A percentile compares a stretch with the other conserved stretches of the same genome.
Evolutionary conservation across 2,888 invertebrate species (phyloP).

Genomic region (Megaustenia siamemsis): DNA sequence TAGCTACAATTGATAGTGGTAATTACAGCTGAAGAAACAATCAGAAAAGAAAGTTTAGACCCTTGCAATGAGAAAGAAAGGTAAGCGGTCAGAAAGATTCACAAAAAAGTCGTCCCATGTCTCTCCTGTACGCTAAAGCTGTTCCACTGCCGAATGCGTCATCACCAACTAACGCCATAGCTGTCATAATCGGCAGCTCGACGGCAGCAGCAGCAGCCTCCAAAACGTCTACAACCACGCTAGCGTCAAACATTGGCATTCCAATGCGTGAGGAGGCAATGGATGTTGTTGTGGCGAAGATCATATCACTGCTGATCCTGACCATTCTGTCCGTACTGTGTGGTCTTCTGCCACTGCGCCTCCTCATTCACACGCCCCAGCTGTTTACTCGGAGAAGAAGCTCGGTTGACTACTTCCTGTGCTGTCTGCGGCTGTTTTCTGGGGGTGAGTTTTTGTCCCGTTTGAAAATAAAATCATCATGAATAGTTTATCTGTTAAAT

Average conservation of each 20-base stretch:
- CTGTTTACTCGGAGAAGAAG: constrained; percentile 64
- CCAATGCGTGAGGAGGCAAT: constrained; percentile 58
- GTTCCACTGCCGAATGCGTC: background rate
- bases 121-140: constrained; percentile 15
- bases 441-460: constrained; percentile 56
- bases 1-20: background rate
- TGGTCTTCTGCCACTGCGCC: constrained; percentile 70
- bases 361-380: constrained; percentile 66
- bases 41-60: background rate
- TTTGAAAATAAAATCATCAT: no score
- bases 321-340: constrained; percentile 69
- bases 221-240: background rate
- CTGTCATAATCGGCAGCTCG: constrained; percentile 4
- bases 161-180: constrained; percentile 13
- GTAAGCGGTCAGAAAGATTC: background rate
- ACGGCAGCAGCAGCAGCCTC: background rate
- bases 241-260: background rate
- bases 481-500: no score
- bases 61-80: background rate
- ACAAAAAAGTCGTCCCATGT: constrained; percentile 18
- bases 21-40: background rate
- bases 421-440: constrained; percentile 71
- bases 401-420: constrained; percentile 68
- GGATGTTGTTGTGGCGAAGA: constrained; percentile 75
- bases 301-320: constrained; percentile 68